Evolutionary conservation across 1,140 invertebrate genomes (phyloP), one percentile per base, ranked within the genome.

Genomic region (Choristoneura fumiferana): DNA sequence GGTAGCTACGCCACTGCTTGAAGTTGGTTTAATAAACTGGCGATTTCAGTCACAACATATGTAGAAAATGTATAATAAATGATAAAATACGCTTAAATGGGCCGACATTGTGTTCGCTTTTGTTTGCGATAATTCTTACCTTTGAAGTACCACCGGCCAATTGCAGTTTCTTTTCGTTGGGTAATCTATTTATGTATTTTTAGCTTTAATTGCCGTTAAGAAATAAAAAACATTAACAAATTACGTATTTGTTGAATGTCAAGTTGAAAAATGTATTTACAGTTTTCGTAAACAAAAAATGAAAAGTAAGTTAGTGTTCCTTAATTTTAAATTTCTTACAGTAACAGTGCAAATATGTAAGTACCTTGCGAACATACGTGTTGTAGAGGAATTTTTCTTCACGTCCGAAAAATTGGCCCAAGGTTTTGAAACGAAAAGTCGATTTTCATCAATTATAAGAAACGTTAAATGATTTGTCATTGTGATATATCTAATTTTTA

Each of bases 61-160:
- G 36, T 49, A 3, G 0, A 29, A 45, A 12, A 12, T 13, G 22
- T 29, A 29, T 29, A 29, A n/a, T n/a, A n/a, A 33, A 13, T 49
- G n/a, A 4, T n/a, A 0, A 49, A 49, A 49, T 29, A 33, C 8
- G 40, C 4, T 15, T 4, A 45, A 45, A 22, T 12, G 18, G 10
- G 0, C n/a, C 17, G n/a, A 49, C 12, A 29, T 8, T 10, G 10
- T 49, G 17, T 0, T 10, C 6, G 22, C n/a, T 13, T 49, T 13
- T 13, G 1, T 8, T 1, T 12, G 22, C n/a, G 5, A 10, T 49
- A n/a, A 29, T 15, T 9, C 79, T 71, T 91, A 97, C 96, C 94
- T 90, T 92, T 91, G 82, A 96, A 97, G 88, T 97, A 98, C 91
- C 93, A 95, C 78, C 91, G 92, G 72, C 96, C 3, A 97, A 86